Evolutionary conservation across 2,797 vertebrate genomes (phyloP), one percentile per base, ranked within the genome.

Genomic region (Ara ararauna): DNA sequence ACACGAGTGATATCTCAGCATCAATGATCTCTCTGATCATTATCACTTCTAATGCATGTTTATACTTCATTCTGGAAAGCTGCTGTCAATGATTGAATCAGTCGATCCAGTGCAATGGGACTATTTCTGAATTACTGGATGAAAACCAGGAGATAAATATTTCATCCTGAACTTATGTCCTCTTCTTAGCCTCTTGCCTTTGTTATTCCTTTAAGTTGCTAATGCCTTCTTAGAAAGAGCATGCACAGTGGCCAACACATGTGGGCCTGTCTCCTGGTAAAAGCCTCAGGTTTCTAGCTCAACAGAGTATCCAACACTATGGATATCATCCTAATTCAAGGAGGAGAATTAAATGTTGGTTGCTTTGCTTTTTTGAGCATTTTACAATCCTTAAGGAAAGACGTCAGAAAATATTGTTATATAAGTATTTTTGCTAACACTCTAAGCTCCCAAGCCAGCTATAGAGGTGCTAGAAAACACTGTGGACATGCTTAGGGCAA

Each of bases 211-310:
- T 70, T 61, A 62, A 60, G 48, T 48, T 38, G 34, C 19, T 70
- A 90, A 51, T 9, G 42, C 13, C 13, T 86, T 17, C 44, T 45
- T 45, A 53, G 32, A 85, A 74, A 67, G 78, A 54, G 2, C 0
- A 0, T 61, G 10, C 26, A 44, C 38, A 3, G 1, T 20, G 16
- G 10, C 7, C 13, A 36, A 21, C 19, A 67, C 0, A 3, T 44
- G 64, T 9, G 83, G 36, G 27, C 10, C 47, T 72, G 51, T 14
- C 16, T 89, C 3, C 2, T 66, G 19, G 6, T 75, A 64, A 45
- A 53, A 10, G 6, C 10, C 51, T 45, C 17, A 61, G 30, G 11
- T 51, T 79, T 78, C 56, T 71, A 74, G 27, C 48, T 60, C 19
- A 51, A 17, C 5, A 42, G 11, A 75, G 10, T 32, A 68, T 12